Percentiles rank a stretch among this genome's conserved stretches.
phyloP scores from a whole-genome alignment of 2,888 invertebrate genomes.

The Leuctra nigra region DNA sequence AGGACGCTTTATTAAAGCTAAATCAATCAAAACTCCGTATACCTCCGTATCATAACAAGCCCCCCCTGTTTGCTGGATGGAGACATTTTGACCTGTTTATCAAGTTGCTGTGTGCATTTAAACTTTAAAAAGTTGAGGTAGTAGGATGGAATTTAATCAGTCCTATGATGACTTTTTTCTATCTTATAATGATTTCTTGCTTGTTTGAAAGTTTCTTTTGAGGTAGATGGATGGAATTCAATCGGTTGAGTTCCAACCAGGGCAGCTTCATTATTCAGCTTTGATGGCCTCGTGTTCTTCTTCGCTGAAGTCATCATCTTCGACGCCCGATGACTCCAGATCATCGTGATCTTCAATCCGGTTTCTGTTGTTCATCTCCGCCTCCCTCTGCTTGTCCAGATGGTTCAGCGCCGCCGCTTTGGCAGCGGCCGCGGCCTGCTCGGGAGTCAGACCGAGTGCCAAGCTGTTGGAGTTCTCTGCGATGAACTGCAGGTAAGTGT shows the following conservation, averaged over 20 bases:
- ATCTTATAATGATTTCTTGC: constrained; percentile 14
- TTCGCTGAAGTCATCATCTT: constrained; percentile 45
- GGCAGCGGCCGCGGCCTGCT: constrained; percentile 53
- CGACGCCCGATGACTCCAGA: constrained; percentile 50
- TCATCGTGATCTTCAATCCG: constrained; percentile 42
- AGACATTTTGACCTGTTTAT: neutral
- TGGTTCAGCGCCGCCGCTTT: constrained; percentile 53
- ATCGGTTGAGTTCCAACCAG: constrained; percentile 8
- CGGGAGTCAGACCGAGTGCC: constrained; percentile 53
- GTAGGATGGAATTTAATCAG: constrained; percentile 57
- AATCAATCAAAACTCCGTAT: constrained; percentile 8
- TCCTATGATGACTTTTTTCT: constrained; percentile 17
- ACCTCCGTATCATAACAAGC: constrained; percentile 8
- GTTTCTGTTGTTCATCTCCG: constrained; percentile 38
- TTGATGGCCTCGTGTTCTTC: constrained; percentile 44
- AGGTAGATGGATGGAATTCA: constrained; percentile 54
- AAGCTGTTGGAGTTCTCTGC: constrained; percentile 72
- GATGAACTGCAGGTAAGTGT: constrained; percentile 83
- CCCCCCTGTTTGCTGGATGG: constrained; percentile 12
- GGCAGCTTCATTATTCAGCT: constrained; percentile 36
- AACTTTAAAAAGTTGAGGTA: constrained; percentile 47
- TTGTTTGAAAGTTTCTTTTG: constrained; percentile 40
- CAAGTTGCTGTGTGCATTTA: neutral
- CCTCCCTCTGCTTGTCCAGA: constrained; percentile 70
- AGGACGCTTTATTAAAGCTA: constrained; percentile 12